Evolutionary conservation across 35 echinoderm and acorn worm species (phyloP), one percentile per base, ranked within the genome.

Genomic region (Apostichopus californicus): DNA sequence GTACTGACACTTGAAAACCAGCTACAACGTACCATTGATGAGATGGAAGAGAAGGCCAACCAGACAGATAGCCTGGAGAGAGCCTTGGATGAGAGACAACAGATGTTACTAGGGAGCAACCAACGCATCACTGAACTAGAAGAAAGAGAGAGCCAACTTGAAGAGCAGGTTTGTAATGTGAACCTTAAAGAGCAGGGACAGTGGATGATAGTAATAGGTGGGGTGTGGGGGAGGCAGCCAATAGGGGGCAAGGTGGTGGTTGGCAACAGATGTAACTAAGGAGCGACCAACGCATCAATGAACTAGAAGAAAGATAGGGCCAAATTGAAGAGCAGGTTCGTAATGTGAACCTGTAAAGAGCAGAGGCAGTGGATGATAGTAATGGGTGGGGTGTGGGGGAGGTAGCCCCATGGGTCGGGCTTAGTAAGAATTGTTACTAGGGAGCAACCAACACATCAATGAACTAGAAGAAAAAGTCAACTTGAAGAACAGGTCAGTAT

Each of bases 51-150:
- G 90, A 91, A 81, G 28, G 90, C 87, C 12, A 80, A 77, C 26
- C 86, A 94, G 78, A 90, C 90, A 18, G 5, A 64, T 6, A 94
- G 90, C 59, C 77, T 98, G 11, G 95, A 98, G 87, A 93, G 92
- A 64, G 73, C 95, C 20, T 83, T 96, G 80, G 58, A 94, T 8
- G 95, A 99, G 73, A 93, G 95, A 53, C 95, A 99, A 75, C 75
- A 95, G 75, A 99, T 99, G 97, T 79, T 99, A 73, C 95, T 88
- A 52, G 93, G 96, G 92, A 99, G 97, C 57, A 96, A 91, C 6
- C 58, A 75, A 9, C 82, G 97, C 13, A 96, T 96, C 54, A 65
- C 91, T 55, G 95, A 99, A 56, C 88, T 98, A 14, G 97, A 99
- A 87, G 97, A 99, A 56, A 88, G 85, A 58, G 93, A 99, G 73